Percentiles rank a stretch among this genome's conserved stretches.
Evolutionary conservation across 1,140 invertebrate species (phyloP).

Genomic region (Orius insidiosus): DNA sequence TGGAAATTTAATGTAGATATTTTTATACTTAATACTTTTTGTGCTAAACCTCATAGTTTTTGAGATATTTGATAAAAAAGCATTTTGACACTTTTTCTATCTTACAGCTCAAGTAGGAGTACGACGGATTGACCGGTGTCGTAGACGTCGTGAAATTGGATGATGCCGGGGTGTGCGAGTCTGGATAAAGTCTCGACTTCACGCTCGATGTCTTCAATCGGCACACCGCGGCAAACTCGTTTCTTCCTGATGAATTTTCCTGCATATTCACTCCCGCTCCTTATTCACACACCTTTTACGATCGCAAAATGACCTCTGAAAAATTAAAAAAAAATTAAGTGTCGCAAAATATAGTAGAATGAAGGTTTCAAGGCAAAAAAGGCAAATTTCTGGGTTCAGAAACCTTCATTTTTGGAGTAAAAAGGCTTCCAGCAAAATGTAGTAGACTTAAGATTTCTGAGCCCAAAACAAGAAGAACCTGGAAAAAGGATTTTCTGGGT

Average conservation of each 20-base stretch:
- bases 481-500: not conserved
- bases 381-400: not conserved
- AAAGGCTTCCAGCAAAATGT: not conserved
- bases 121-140: slow-evolving; percentile 68
- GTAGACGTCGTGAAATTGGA: slow-evolving; percentile 73
- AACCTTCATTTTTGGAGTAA: not conserved
- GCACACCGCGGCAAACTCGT: slow-evolving; percentile 64
- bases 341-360: too few species aligned
- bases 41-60: too few species aligned
- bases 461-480: not conserved
- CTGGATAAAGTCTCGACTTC: slow-evolving; percentile 79
- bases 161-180: slow-evolving; percentile 55
- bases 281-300: slow-evolving; percentile 70
- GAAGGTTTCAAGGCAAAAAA: not conserved
- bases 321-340: slow-evolving; percentile 24
- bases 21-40: too few species aligned
- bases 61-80: too few species aligned
- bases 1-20: too few species aligned
- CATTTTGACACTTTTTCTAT: too few species aligned
- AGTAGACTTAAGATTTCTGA: not conserved
- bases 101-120: slow-evolving; percentile 74
- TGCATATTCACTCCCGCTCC: slow-evolving; percentile 69
- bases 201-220: slow-evolving; percentile 68
- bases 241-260: slow-evolving; percentile 90
- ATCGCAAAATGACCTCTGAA: slow-evolving; percentile 90